Conservation (phyloP, 35 echinoderm and acorn worm genomes). For the Heliocidaris erythrogramma region DNA sequence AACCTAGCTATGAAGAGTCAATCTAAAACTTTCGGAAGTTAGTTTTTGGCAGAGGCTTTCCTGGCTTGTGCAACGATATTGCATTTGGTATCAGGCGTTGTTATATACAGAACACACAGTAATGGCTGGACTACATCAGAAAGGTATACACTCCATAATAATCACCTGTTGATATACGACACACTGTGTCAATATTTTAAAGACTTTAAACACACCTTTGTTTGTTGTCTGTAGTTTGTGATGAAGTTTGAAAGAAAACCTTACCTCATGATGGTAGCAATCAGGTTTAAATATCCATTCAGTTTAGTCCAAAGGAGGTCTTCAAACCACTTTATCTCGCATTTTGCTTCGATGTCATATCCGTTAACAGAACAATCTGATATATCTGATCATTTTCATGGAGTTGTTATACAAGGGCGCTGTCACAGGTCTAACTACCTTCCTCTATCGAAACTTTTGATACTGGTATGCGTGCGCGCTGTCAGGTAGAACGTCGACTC, state of each 20-base stretch:
- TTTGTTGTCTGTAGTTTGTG: neutral
- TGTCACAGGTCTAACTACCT: neutral
- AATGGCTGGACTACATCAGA: neutral
- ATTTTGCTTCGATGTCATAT: neutral
- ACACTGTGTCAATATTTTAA: neutral
- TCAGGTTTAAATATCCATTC: neutral
- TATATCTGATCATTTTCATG: neutral
- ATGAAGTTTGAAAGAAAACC: neutral
- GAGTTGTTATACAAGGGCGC: neutral
- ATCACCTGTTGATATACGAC: neutral
- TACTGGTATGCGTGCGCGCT: no score
- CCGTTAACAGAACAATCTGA: neutral
- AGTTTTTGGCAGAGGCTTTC: neutral
- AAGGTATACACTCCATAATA: neutral
- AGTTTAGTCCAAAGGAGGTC: neutral
- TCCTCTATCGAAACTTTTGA: no score
- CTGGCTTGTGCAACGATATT: neutral
- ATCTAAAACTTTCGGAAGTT: neutral
- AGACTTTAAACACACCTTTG: slow-evolving; percentile 3
- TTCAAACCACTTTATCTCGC: neutral
- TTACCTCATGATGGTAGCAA: neutral
- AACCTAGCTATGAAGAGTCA: neutral
- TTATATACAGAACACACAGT: neutral
- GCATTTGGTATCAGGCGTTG: neutral
- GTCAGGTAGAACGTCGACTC: no score